Base-by-base conservation (phyloP, 2,888 invertebrate genomes). In the Aricia artaxerxes region DNA sequence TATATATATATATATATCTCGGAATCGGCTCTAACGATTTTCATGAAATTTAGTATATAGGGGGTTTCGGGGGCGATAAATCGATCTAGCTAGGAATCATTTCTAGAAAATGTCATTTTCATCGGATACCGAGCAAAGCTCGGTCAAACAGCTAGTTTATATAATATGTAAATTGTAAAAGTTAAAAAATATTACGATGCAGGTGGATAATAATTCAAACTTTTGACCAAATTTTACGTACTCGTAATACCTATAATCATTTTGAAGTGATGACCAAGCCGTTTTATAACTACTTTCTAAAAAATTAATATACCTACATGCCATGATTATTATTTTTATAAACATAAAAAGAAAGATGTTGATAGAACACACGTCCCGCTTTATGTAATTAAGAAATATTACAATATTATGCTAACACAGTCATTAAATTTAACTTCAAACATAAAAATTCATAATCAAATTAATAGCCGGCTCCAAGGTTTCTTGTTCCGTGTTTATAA, bases 401-500 rank as follows among this genome's bases (percentile, higher is more conserved):
- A 69, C 1, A 69, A 38, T 69, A 69, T 69, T 69, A 69, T 69
- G 35, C 35, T 38, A 69, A 69, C 35, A 13, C 5, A 24, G 61
- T 35, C 0, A 69, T 13, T 69, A 69, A 69, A 13, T 69, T 35
- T 69, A 69, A 13, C 24, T 24, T 69, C 35, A 1, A 69, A 31
- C 31, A 31, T 61, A 61, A 61, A 38, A 35, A 69, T 13, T 16
- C 11, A 69, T 53, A 5, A 57, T n/a, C 9, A 35, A 60, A 7
- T 35, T 40, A 49, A 24, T 61, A 78, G 73, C 78, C 90, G 83
- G 85, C 90, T 93, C 92, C 79, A 90, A 81, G 80, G 81, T 85
- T 88, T 88, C 87, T 80, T 82, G 89, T 88, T 90, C 40, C 78
- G 87, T 88, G 87, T 88, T 88, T 90, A 92, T 91, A 93, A 91